Conservation (phyloP, 1,140 invertebrate genomes). For the Drosophila nigromelanica region DNA sequence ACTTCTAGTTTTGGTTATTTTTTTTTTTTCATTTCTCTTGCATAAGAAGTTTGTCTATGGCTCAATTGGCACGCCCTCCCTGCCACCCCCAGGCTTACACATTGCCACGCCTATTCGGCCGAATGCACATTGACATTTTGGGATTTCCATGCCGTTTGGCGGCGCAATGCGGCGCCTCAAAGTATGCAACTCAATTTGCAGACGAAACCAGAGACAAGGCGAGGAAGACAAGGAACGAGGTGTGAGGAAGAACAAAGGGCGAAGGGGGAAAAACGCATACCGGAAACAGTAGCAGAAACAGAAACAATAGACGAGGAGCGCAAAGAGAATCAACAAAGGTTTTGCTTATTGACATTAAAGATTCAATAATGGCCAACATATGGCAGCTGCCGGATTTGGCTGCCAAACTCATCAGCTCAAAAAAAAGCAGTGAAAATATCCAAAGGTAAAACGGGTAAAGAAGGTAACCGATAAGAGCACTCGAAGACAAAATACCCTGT, state of each 20-base stretch:
- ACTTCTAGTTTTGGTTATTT: not conserved
- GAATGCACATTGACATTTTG: constrained; percentile 70
- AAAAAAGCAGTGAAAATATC: not conserved
- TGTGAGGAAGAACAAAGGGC: not conserved
- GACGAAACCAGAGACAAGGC: constrained; percentile 1
- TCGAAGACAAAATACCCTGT: not conserved
- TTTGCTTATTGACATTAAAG: constrained; percentile 76
- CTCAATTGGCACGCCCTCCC: constrained; percentile 29
- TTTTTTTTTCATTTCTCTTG: not conserved
- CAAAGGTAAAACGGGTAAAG: not conserved
- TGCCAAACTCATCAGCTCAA: constrained; percentile 56
- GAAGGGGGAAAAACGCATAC: not conserved
- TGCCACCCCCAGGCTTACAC: not conserved
- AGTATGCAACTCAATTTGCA: constrained; percentile 37
- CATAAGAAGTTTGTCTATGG: constrained; percentile 43
- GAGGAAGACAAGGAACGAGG: not conserved
- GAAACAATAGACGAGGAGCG: not conserved
- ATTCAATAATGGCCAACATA: constrained; percentile 66
- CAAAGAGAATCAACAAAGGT: constrained; percentile 26
- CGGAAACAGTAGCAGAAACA: not conserved
- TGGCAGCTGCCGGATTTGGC: constrained; percentile 63
- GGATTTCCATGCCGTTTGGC: constrained; percentile 11
- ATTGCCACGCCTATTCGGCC: not conserved
- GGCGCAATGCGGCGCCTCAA: constrained; percentile 41
- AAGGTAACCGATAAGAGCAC: no score